phyloP scores from a whole-genome alignment of 1,140 invertebrate genomes.

The Copidosoma floridanum region DNA sequence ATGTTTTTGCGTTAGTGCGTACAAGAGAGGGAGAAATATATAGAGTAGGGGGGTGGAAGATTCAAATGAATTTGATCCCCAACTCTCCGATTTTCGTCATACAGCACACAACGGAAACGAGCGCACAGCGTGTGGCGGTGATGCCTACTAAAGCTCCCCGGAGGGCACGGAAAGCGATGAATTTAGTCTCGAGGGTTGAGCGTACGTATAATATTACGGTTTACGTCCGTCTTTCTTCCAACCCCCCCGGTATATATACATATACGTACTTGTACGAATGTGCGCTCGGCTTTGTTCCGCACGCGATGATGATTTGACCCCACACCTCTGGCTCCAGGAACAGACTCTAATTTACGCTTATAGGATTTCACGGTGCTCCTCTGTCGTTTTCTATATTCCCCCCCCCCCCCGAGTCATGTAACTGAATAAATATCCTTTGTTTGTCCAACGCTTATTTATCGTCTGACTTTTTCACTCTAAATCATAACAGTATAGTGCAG shows the following conservation, averaged over 20 bases:
- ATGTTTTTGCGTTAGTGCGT: too few relatives aligned
- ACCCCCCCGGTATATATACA: not conserved
- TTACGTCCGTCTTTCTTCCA: too few relatives aligned
- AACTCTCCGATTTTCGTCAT: conserved; percentile 25
- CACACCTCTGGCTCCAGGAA: conserved; percentile 27
- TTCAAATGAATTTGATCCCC: conserved; percentile 16
- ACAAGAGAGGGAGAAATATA: too few relatives aligned
- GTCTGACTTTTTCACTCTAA: not conserved
- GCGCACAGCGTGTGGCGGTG: not conserved
- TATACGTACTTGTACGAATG: not conserved
- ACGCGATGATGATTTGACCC: conserved; percentile 48
- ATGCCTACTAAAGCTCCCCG: too few relatives aligned
- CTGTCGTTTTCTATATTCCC: not conserved
- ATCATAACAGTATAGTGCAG: too few relatives aligned
- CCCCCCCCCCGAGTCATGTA: not conserved
- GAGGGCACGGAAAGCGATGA: conserved; percentile 33
- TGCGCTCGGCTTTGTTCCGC: conserved; percentile 45
- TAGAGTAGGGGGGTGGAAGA: too few relatives aligned
- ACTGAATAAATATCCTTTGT: conserved; percentile 13
- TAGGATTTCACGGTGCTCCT: conserved; percentile 12
- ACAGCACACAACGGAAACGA: conserved; percentile 11
- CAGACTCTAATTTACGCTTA: conserved; percentile 26
- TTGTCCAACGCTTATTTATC: conserved; percentile 11
- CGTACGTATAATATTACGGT: too few relatives aligned
- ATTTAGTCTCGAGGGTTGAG: conserved; percentile 48